A percentile compares a stretch with the other conserved stretches of the same genome.
Evolutionary conservation across 2,113 vertebrate genomes (phyloP).

Genomic region (Aramus guarauna): DNA sequence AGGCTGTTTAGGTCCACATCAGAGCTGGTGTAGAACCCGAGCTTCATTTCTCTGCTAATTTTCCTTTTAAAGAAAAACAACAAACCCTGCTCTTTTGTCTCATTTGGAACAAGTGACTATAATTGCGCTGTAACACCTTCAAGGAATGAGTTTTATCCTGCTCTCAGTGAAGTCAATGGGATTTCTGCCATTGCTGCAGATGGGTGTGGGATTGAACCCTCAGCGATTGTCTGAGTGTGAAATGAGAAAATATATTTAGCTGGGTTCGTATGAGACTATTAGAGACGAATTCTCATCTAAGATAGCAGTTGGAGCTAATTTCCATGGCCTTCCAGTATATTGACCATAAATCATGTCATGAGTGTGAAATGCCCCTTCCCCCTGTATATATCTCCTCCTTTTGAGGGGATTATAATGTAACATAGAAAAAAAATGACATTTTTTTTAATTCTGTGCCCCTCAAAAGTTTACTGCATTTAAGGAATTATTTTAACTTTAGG

Average conservation of each 20-base stretch:
- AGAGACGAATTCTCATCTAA: background rate
- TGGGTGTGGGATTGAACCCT: conserved; percentile 36
- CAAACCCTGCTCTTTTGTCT: background rate
- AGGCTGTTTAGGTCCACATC: background rate
- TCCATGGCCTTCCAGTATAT: background rate
- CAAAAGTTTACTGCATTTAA: background rate
- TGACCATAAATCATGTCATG: background rate
- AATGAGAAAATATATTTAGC: conserved; percentile 49
- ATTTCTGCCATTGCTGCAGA: conserved; percentile 51
- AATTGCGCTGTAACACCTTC: background rate
- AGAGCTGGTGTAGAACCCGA: background rate
- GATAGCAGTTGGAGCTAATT: background rate
- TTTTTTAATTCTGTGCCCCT: background rate
- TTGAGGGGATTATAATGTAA: background rate
- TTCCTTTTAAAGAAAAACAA: background rate
- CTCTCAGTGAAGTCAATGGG: background rate
- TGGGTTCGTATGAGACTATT: conserved; percentile 16
- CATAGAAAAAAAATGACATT: background rate
- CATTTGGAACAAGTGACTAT: background rate
- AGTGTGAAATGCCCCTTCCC: background rate
- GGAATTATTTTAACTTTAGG: background rate
- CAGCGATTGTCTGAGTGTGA: conserved; percentile 38
- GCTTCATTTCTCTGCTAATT: background rate
- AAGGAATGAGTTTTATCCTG: background rate
- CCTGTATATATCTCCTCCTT: background rate